Evolutionary conservation across 2,888 invertebrate species (phyloP), one percentile per base, ranked within the genome.

Genomic region (Rhagonycha lutea): DNA sequence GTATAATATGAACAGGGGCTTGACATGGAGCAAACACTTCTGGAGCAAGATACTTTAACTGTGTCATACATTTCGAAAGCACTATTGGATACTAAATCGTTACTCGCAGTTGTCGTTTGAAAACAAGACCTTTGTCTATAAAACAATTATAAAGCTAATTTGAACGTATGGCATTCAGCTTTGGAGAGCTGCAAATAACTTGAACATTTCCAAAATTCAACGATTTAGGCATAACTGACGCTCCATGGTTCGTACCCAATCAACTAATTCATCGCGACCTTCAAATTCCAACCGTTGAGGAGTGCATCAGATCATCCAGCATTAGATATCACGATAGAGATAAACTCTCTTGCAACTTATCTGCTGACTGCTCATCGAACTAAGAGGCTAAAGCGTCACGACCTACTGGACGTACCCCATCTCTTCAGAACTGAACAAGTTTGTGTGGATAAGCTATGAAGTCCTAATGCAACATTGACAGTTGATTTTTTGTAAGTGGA

Each of bases 351-450:
- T 26, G 26, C 26, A 26, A 4, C 7, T 0, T 0, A 26, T 0
- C 7, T 26, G 7, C 26, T 26, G 26, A 26, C 7, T 26, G 7
- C 5, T 4, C 26, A 26, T 26, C 26, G 84, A 3, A 89, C 91
- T 88, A 80, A 47, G 81, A 82, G 73, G 23, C 69, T 72, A 67
- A 74, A 67, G 69, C 26, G 12, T 67, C 2, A 5, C 8, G 18
- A 18, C 18, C 18, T 2, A 18, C 18, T 18, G 2, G 18, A 18
- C 18, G 2, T 14, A 67, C 14, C 3, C 4, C 26, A 26, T 26
- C 26, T 2, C 4, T 26, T 26, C 24, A 4, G 4, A 24, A 24
- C 24, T 26, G 4, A 7, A 26, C 3, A 26, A 4, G 2, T 2
- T 18, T 18, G 18, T 18, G 18, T 2, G 18, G n/a, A n/a, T n/a